Conservation (phyloP, 1,140 invertebrate species). For the Scaptomyza montana region DNA sequence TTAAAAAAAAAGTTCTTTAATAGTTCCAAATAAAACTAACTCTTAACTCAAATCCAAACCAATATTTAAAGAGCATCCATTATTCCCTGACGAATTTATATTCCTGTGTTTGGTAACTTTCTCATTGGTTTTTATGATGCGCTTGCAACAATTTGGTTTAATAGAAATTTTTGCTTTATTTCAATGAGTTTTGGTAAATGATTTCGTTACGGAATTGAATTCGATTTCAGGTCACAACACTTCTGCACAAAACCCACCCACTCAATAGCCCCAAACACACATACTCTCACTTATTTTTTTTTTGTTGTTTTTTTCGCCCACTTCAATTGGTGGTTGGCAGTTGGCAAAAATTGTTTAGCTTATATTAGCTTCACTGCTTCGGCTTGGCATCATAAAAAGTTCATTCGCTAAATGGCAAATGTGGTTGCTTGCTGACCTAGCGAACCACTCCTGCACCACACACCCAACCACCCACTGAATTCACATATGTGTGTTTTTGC, state of each 20-base stretch:
- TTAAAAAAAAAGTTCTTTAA: no score
- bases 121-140: slow-evolving; percentile 38
- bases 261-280: not conserved
- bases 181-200: slow-evolving; percentile 36
- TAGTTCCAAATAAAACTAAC: no score
- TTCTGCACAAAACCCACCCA: not conserved
- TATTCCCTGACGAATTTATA: slow-evolving; percentile 11
- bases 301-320: slow-evolving; percentile 1
- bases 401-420: slow-evolving; percentile 73
- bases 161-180: slow-evolving; percentile 67
- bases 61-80: not conserved
- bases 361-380: slow-evolving; percentile 38
- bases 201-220: slow-evolving; percentile 57
- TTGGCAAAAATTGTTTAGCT: slow-evolving; percentile 63
- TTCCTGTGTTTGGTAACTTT: not conserved
- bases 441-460: slow-evolving; percentile 30
- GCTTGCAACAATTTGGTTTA: slow-evolving; percentile 60
- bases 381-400: slow-evolving; percentile 65
- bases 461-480: not conserved
- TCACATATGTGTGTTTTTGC: slow-evolving; percentile 15
- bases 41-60: no score
- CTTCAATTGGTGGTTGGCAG: slow-evolving; percentile 57
- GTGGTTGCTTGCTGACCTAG: slow-evolving; percentile 42
- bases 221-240: slow-evolving; percentile 32
- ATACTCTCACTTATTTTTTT: not conserved